Conservation (phyloP, 2,797 vertebrate species). For the Falco biarmicus region DNA sequence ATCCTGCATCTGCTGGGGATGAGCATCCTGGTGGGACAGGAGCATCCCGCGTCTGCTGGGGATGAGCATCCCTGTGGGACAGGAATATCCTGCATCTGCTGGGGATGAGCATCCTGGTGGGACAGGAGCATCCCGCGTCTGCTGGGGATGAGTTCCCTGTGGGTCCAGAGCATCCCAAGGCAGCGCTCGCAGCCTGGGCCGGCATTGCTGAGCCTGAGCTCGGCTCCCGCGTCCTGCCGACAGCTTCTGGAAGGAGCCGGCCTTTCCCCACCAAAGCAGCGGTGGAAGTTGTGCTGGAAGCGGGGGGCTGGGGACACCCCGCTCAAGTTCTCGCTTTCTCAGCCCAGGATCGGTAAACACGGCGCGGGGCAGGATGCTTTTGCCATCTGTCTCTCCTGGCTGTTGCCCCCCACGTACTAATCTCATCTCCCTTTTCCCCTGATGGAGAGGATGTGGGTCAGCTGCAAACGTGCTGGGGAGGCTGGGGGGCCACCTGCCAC, state of each 20-base stretch:
- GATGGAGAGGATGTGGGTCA: neutral
- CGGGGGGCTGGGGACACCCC: neutral
- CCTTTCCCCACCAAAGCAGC: neutral
- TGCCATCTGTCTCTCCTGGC: neutral
- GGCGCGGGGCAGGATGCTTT: neutral
- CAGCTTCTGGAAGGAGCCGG: neutral
- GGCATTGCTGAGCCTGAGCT: neutral
- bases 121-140: too few species aligned
- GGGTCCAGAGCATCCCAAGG: neutral
- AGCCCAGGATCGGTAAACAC: neutral
- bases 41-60: accelerated
- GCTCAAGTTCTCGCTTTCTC: neutral
- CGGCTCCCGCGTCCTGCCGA: neutral
- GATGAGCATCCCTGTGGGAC: neutral
- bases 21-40: too few species aligned
- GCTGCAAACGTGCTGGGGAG: neutral
- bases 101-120: too few species aligned
- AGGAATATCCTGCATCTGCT: too few species aligned
- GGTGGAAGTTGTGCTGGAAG: neutral
- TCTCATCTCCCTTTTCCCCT: neutral
- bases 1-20: too few species aligned
- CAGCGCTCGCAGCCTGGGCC: accelerated
- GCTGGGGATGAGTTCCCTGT: neutral
- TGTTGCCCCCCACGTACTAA: neutral
- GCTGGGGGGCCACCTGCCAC: accelerated